Percentiles rank a stretch among this genome's conserved stretches.
These are phyloP conservation scores for Desoria tigrina DNA, from an alignment of 2,888 invertebrate species.

Conservation along the genomic window DNA sequence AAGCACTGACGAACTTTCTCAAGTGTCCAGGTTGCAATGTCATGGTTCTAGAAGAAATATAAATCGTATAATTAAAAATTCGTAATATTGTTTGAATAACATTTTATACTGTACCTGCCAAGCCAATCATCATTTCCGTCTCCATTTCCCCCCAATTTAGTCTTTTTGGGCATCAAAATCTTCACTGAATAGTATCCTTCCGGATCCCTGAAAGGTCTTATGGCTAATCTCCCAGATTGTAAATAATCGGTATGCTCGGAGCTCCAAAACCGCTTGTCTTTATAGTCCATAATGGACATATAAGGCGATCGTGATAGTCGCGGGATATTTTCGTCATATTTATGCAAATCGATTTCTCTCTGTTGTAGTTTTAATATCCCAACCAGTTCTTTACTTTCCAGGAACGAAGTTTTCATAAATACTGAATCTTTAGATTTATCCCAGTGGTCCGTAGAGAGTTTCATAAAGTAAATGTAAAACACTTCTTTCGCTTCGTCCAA, in stretches of 20 bases:
- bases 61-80: too few species aligned
- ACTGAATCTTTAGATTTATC: not conserved
- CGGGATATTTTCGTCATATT: not conserved
- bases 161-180: too few species aligned
- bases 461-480: slow-evolving; percentile 3
- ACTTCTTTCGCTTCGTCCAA: not conserved
- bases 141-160: too few species aligned
- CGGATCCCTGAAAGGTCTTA: not conserved
- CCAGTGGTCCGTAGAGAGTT: not conserved
- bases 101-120: too few species aligned
- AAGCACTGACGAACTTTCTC: too few species aligned
- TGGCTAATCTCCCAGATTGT: not conserved
- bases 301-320: not conserved
- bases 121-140: too few species aligned
- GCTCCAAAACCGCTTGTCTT: not conserved
- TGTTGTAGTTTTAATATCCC: not conserved
- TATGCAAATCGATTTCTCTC: not conserved
- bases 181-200: not conserved
- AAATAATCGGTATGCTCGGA: not conserved
- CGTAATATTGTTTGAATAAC: too few species aligned
- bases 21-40: too few species aligned
- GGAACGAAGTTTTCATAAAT: not conserved
- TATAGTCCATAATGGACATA: not conserved
- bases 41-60: too few species aligned
- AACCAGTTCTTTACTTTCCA: not conserved